phyloP scores from a whole-genome alignment of 2,797 vertebrate species.

The Malurus leucopterus region DNA sequence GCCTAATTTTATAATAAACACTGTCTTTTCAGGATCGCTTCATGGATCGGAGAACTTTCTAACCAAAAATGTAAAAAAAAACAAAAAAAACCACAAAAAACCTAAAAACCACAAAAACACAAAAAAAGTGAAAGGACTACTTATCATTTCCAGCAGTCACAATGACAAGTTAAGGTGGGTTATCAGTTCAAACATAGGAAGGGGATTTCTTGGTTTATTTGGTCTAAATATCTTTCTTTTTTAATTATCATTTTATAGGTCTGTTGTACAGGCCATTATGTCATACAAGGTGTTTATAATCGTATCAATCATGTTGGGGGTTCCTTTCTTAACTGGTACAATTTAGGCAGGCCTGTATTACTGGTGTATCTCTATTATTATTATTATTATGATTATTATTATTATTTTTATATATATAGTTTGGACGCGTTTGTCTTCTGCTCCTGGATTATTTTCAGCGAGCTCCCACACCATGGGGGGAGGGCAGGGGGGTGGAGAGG shows the following conservation, averaged over 20 bases:
- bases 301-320: slow-evolving; percentile 80
- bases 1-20: slow-evolving; percentile 84
- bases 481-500: slow-evolving; percentile 32
- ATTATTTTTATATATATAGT: slow-evolving; percentile 70
- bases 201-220: slow-evolving; percentile 75
- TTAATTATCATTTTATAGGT: slow-evolving; percentile 81
- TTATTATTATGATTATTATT: slow-evolving; percentile 59
- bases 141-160: slow-evolving; percentile 84
- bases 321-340: slow-evolving; percentile 88
- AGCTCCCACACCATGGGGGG: slow-evolving; percentile 68
- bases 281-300: slow-evolving; percentile 89
- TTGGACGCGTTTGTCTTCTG: slow-evolving; percentile 75
- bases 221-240: slow-evolving; percentile 74
- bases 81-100: slow-evolving; percentile 38
- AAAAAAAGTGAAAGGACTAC: slow-evolving; percentile 83
- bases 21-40: slow-evolving; percentile 86
- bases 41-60: slow-evolving; percentile 82
- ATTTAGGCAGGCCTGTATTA: slow-evolving; percentile 86
- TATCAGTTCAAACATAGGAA: slow-evolving; percentile 81
- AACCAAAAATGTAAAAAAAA: slow-evolving; percentile 79
- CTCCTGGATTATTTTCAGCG: slow-evolving; percentile 78
- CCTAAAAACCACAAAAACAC: slow-evolving; percentile 68
- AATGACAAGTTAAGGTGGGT: slow-evolving; percentile 84
- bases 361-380: slow-evolving; percentile 76
- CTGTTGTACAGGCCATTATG: slow-evolving; percentile 87